Evolutionary conservation across 92 coral and sea anemone genomes (phyloP).

Genomic region (Plumapathes pennacea): DNA sequence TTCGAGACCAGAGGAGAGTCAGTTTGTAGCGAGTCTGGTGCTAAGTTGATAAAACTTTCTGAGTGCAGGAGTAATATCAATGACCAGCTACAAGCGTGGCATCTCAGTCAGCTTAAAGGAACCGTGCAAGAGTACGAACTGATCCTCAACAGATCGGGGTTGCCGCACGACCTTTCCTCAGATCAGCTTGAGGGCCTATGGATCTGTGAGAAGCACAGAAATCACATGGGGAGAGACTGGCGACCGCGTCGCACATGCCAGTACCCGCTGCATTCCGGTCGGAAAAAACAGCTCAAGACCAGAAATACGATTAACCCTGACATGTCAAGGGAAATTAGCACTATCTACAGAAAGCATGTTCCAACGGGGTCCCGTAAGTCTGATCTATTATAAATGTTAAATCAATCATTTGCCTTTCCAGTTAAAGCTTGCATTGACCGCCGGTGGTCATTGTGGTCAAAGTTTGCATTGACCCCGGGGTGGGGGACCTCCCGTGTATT

Average conservation of each 20-base stretch:
- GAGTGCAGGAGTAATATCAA: conserved; percentile 28
- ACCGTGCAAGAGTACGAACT: conserved; percentile 44
- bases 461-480: no score
- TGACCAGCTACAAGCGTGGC: conserved; percentile 10
- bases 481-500: no score
- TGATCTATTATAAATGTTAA: conserved; percentile 1
- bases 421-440: no score
- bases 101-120: conserved; percentile 16
- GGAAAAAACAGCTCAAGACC: conserved; percentile 42
- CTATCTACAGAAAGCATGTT: conserved; percentile 40
- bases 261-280: conserved; percentile 58
- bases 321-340: conserved; percentile 52
- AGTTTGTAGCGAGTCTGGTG: conserved; percentile 9
- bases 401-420: background rate
- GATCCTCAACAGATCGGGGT: conserved; percentile 47
- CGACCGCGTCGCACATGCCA: conserved; percentile 58
- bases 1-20: conserved; percentile 32
- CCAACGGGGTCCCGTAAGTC: conserved; percentile 66
- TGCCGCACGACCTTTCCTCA: conserved; percentile 40
- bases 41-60: conserved; percentile 26
- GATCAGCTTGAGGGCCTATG: conserved; percentile 49
- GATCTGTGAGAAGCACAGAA: conserved; percentile 61
- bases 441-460: no score
- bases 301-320: conserved; percentile 40
- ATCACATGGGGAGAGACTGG: conserved; percentile 53